Evolutionary conservation across 2,113 vertebrate genomes (phyloP), one percentile per base, ranked within the genome.

Genomic region (Rhagologus leucostigma): DNA sequence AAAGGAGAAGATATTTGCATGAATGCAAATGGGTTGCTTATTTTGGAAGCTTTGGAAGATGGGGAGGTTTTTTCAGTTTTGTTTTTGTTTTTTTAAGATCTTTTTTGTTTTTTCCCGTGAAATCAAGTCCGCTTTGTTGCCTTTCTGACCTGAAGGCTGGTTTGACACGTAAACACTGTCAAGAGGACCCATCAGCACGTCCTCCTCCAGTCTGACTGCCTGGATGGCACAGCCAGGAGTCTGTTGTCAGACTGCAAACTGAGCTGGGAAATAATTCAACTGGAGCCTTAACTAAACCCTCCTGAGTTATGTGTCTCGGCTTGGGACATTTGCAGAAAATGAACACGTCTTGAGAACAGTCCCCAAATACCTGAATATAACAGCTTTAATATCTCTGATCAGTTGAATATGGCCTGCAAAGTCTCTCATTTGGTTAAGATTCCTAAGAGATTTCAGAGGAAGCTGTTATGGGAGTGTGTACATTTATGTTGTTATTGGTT

Each of bases 251-350:
- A 42, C 59, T 39, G 42, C 39, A 79, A 56, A 81, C 19, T 1
- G 17, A 77, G 50, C 35, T 82, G 78, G 59, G 52, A 91, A 83
- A 76, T 76, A 55, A 7, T 84, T 94, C 82, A 63, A 0, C 63
- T 62, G 47, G 35, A 94, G 70, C 63, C 42, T 89, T 82, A 85
- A 88, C 53, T 90, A 93, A 96, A 73, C 84, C 76, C 74, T 95
- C 78, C 37, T 0, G 1, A 86, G 55, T 92, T 90, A 77, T 18
- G 37, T 77, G 77, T 86, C 84, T 93, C 59, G 0, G 35, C 0
- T 37, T 93, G 89, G 78, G 74, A 85, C 63, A 94, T 91, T 67
- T 90, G 56, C 35, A 74, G 75, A 77, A 95, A 80, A 91, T 86
- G 12, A 93, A 16, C 79, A 50, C 16, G 27, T 80, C 70, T 65